Evolutionary conservation across 2,113 vertebrate species (phyloP), one percentile per base, ranked within the genome.

Genomic region (Pseudopodoces humilis): DNA sequence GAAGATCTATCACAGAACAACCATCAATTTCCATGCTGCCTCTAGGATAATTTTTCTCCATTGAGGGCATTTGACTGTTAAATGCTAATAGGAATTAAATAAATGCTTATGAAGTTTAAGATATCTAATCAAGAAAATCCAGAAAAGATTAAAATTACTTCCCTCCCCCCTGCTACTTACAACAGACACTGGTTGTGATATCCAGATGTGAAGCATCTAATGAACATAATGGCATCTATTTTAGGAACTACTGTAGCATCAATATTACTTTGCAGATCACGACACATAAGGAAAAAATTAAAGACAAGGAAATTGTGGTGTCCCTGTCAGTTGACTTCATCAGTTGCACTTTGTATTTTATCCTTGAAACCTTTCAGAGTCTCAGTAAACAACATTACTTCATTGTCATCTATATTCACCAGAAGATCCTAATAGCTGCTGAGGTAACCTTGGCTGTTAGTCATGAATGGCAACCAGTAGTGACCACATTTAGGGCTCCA

Each of bases 1-100:
- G 52, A 59, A 95, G 68, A 82, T 92, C 49, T 81, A 63, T 94
- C 84, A 84, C 46, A 52, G 47, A 94, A 86, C 79, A 90, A 93
- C 44, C 58, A 82, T 85, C 86, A 80, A 79, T 94, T 95, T 96
- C 81, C 55, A 12, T 80, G 71, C 68, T 78, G 70, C 87, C 77
- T 96, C 39, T 71, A 81, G 86, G 82, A 65, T 47, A 92, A 70
- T 86, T 79, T 94, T 78, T 83, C 78, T 65, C 63, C 53, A 82
- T 56, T 79, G 64, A 94, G 78, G 80, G 22, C n/a, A 65, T 72
- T 94, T 96, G 79, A 96, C 88, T 94, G 44, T 90, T 95, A 96
- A 96, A 96, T 90, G 86, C 41, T 96, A 83, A 92, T 93, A 86
- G 21, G 68, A 94, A 89, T 96, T 94, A 97, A 97, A 91, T 89